These are phyloP conservation scores for Acrossocheilus fasciatus DNA, from an alignment of 2,797 vertebrate species.

Conservation along the genomic window DNA sequence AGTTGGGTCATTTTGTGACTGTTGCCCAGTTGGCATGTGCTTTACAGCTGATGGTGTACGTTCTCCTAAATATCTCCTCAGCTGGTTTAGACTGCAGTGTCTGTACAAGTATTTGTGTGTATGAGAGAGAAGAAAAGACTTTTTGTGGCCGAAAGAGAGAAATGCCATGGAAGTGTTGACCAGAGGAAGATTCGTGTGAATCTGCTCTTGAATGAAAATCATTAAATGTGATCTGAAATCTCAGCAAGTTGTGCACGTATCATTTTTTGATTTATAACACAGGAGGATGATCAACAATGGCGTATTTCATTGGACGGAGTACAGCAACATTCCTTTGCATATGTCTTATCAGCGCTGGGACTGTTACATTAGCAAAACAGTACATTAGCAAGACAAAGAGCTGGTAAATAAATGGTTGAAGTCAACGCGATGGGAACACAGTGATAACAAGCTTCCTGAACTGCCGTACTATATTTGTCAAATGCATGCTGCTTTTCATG, in stretches of 20 bases:
- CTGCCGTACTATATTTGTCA: not conserved
- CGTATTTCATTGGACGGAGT: not conserved
- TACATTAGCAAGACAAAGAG: not conserved
- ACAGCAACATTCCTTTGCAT: not conserved
- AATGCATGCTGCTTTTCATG: not conserved
- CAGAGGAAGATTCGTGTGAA: slow-evolving; percentile 79
- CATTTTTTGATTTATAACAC: slow-evolving; percentile 30
- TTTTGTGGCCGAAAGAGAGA: slow-evolving; percentile 43
- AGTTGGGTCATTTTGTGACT: slow-evolving; percentile 52
- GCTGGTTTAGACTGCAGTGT: slow-evolving; percentile 62
- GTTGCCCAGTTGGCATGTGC: slow-evolving; percentile 49
- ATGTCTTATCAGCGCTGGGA: not conserved
- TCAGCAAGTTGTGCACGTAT: slow-evolving; percentile 42
- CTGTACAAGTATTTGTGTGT: slow-evolving; percentile 53
- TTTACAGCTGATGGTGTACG: slow-evolving; percentile 50
- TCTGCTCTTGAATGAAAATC: slow-evolving; percentile 77
- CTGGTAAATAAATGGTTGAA: slow-evolving; percentile 4
- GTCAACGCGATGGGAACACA: not conserved
- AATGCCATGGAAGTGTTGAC: slow-evolving; percentile 64
- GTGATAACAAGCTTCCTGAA: slow-evolving; percentile 2
- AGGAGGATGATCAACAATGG: not conserved
- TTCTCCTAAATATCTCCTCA: slow-evolving; percentile 66
- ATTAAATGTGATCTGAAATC: slow-evolving; percentile 85
- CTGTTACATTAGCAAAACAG: not conserved
- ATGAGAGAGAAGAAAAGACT: slow-evolving; percentile 11